These are phyloP conservation scores for Drosophila nasuta DNA, from an alignment of 1,140 invertebrate genomes.

Conservation along the genomic window DNA sequence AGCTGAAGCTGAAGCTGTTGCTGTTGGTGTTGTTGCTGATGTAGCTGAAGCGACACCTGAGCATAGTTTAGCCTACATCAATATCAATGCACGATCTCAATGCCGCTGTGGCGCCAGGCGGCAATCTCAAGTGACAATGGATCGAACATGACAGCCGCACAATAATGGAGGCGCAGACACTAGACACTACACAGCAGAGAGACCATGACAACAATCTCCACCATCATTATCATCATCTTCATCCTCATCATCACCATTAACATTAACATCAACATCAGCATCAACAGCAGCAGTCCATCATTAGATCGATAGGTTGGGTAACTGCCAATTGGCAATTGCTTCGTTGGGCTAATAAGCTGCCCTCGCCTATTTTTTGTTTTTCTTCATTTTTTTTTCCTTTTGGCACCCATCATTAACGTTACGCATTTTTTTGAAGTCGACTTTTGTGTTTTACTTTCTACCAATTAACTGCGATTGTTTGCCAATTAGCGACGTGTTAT, in stretches of 20 bases:
- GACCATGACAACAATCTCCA: constrained; percentile 65
- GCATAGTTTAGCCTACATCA: constrained; percentile 64
- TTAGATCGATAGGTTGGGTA: constrained; percentile 55
- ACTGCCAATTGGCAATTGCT: constrained; percentile 44
- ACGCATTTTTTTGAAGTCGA: constrained; percentile 44
- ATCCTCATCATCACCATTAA: constrained; percentile 29
- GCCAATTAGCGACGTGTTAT: constrained; percentile 63
- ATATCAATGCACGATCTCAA: constrained; percentile 59
- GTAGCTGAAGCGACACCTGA: constrained; percentile 8
- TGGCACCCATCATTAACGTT: constrained; percentile 58
- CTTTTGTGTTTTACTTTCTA: constrained; percentile 73
- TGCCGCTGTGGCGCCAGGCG: constrained; percentile 76
- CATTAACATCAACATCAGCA: constrained; percentile 9
- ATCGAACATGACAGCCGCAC: constrained; percentile 49
- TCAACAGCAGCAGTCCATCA: constrained; percentile 50
- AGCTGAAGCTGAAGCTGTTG: background rate
- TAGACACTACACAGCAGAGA: constrained; percentile 6
- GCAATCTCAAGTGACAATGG: constrained; percentile 69
- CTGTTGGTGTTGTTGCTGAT: background rate
- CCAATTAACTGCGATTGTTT: constrained; percentile 74
- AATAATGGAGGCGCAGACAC: constrained; percentile 52
- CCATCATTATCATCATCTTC: constrained; percentile 42
- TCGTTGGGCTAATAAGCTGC: constrained; percentile 62
- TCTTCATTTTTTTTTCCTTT: constrained; percentile 15
- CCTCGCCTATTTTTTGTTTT: background rate